Conservation (phyloP, 2,797 vertebrate species). For the Synaphobranchus kaupii region DNA sequence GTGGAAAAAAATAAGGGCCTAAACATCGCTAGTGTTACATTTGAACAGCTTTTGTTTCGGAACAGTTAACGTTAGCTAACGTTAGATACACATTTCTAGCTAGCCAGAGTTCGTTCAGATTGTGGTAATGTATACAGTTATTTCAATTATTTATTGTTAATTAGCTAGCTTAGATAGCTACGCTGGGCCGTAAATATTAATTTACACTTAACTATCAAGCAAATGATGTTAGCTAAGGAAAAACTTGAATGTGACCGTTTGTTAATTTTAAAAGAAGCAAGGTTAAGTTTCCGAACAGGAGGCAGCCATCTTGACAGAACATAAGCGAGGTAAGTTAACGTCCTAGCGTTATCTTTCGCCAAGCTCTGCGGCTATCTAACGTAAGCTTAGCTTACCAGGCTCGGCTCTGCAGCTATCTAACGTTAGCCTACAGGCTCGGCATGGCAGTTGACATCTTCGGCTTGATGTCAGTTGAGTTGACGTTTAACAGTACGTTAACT, state of each 20-base stretch:
- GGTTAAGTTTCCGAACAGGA: slow-evolving; percentile 21
- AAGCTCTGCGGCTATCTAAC: neutral
- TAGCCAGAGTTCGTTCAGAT: neutral
- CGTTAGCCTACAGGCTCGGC: neutral
- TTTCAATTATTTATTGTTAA: neutral
- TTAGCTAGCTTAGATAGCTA: neutral
- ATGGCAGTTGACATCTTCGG: no score
- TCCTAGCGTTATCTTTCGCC: neutral
- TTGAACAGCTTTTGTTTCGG: neutral
- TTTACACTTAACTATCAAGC: neutral
- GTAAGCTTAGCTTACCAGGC: neutral
- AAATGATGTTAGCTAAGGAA: neutral
- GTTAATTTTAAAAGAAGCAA: neutral
- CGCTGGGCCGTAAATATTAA: no score
- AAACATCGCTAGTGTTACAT: neutral
- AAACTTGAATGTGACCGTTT: neutral
- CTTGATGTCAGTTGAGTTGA: neutral
- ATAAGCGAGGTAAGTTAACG: neutral
- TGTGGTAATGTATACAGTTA: neutral
- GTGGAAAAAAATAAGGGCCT: neutral
- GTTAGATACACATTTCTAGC: neutral
- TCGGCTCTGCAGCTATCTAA: neutral
- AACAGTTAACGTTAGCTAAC: neutral
- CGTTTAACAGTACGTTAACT: neutral
- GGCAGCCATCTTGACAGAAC: slow-evolving; percentile 26